Evolutionary conservation across 1,140 invertebrate species (phyloP).

Genomic region (Acyrthosiphon pisum): DNA sequence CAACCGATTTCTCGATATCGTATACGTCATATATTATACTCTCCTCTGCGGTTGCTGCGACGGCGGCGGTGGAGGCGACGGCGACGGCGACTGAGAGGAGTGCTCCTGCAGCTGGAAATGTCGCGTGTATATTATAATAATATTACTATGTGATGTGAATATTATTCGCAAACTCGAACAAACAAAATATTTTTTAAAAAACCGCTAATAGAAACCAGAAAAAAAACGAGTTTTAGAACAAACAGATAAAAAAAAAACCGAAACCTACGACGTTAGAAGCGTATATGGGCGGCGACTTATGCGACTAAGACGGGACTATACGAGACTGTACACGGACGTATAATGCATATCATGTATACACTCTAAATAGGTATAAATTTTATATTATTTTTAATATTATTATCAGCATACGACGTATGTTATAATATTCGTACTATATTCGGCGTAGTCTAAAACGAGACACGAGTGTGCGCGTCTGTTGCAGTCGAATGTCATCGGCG

Average conservation of each 20-base stretch:
- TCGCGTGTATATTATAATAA: neutral
- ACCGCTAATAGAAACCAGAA: conserved; percentile 6
- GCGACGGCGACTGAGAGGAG: neutral
- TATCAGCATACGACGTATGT: neutral
- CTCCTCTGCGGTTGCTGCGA: neutral
- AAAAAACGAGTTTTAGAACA: conserved; percentile 23
- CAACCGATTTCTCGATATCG: conserved; percentile 21
- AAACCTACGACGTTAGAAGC: neutral
- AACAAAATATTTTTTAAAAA: neutral
- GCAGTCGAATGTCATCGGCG: neutral
- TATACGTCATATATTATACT: neutral
- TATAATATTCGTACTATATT: neutral
- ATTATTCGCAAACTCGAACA: conserved; percentile 23
- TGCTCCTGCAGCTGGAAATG: conserved; percentile 20
- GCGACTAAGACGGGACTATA: neutral
- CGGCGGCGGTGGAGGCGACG: neutral
- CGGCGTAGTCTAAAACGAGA: neutral
- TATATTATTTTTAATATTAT: neutral
- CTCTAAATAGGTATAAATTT: neutral
- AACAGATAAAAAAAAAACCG: neutral
- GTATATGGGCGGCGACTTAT: neutral
- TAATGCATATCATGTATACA: neutral
- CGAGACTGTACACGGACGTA: neutral
- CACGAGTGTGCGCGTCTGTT: neutral
- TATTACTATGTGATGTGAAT: neutral